A percentile compares a stretch with the other conserved stretches of the same genome.
Conservation (phyloP, 2,888 invertebrate species). For the Ochropleura plecta region DNA sequence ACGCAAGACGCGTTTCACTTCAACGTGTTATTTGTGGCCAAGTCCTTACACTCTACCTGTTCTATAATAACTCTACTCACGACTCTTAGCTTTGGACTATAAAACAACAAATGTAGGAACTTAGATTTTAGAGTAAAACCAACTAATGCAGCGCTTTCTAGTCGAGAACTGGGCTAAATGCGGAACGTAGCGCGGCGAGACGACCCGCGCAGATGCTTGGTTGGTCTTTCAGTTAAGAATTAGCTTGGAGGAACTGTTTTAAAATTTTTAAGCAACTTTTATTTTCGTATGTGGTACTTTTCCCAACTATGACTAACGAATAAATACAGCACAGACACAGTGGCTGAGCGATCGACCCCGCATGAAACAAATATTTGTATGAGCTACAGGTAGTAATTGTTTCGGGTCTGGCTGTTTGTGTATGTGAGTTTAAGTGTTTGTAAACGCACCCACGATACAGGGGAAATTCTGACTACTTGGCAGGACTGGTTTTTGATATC, state of each 20-base stretch:
- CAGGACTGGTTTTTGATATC: too few species aligned
- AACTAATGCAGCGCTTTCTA: conserved; percentile 55
- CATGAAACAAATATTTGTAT: too few species aligned
- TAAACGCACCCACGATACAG: too few species aligned
- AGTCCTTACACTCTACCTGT: conserved; percentile 26
- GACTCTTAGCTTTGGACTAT: conserved; percentile 43
- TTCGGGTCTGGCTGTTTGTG: too few species aligned
- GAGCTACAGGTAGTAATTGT: too few species aligned
- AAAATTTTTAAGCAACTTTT: too few species aligned
- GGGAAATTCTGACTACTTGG: too few species aligned
- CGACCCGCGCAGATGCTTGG: conserved; percentile 53
- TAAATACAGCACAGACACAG: too few species aligned
- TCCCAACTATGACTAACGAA: too few species aligned
- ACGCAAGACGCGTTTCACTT: not conserved
- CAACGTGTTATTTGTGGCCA: not conserved
- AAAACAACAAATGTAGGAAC: conserved; percentile 59
- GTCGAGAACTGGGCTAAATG: conserved; percentile 57
- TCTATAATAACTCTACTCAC: conserved; percentile 42
- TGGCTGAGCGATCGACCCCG: too few species aligned
- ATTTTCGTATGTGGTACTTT: too few species aligned
- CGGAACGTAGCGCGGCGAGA: conserved; percentile 51
- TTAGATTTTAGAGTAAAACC: conserved; percentile 59
- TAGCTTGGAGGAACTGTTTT: conserved; percentile 30
- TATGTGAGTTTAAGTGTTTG: too few species aligned
- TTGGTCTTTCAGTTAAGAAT: conserved; percentile 44